A percentile compares a stretch with the other conserved stretches of the same genome.
Conservation (phyloP, 2,888 invertebrate genomes). For the Mayetiola destructor region DNA sequence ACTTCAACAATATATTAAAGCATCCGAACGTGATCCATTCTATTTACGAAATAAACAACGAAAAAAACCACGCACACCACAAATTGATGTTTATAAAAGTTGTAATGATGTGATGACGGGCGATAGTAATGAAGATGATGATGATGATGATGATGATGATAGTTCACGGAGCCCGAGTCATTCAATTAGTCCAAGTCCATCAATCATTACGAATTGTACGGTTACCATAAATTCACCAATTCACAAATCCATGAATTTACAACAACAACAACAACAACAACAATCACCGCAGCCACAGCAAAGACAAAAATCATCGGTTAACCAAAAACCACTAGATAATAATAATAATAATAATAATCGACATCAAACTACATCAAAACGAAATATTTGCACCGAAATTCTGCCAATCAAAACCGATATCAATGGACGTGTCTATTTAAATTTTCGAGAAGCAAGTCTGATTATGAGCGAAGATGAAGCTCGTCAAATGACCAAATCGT, state of each 20-base stretch:
- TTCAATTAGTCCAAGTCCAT: neutral
- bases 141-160: neutral
- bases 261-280: neutral
- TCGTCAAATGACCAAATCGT: too few species aligned
- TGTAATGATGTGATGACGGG: neutral
- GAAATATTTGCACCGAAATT: conserved; percentile 35
- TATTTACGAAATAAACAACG: conserved; percentile 49
- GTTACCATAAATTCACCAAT: neutral
- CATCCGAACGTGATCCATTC: conserved; percentile 79
- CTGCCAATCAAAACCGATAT: conserved; percentile 35
- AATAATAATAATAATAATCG: neutral
- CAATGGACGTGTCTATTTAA: conserved; percentile 32
- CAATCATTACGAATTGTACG: neutral
- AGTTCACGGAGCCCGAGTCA: neutral
- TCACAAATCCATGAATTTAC: too few species aligned
- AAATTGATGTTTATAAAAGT: conserved; percentile 30
- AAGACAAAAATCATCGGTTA: too few species aligned
- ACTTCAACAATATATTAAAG: conserved; percentile 69
- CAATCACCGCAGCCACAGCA: neutral
- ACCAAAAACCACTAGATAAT: neutral
- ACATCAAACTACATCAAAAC: conserved; percentile 12
- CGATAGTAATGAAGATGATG: neutral
- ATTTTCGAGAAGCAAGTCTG: conserved; percentile 34
- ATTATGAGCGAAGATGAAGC: conserved; percentile 30
- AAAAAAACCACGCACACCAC: conserved; percentile 48